A percentile compares a stretch with the other conserved stretches of the same genome.
phyloP scores from a whole-genome alignment of 1,140 invertebrate species.

The Cydia amplana region DNA sequence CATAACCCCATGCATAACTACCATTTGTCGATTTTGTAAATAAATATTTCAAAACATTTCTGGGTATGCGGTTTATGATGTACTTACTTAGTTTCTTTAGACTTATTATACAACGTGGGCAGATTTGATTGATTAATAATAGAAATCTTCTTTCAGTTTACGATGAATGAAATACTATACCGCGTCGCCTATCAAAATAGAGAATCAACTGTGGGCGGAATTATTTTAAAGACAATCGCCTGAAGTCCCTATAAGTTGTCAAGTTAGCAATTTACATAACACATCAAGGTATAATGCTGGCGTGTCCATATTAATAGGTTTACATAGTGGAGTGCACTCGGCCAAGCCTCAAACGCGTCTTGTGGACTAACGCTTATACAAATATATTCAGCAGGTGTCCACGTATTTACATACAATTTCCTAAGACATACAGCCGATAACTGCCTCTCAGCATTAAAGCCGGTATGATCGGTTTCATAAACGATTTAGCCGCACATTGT shows the following conservation, averaged over 20 bases:
- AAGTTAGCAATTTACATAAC: slow-evolving; percentile 66
- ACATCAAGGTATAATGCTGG: slow-evolving; percentile 55
- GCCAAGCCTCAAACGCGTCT: slow-evolving; percentile 61
- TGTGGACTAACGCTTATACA: slow-evolving; percentile 56
- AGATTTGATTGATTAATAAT: background rate
- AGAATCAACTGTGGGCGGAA: slow-evolving; percentile 30
- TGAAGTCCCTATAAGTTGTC: slow-evolving; percentile 46
- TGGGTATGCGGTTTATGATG: background rate
- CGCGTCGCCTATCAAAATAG: slow-evolving; percentile 6
- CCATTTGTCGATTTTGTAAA: background rate
- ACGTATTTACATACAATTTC: slow-evolving; percentile 78
- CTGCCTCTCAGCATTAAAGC: slow-evolving; percentile 64
- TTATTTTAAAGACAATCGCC: slow-evolving; percentile 35
- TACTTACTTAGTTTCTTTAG: background rate
- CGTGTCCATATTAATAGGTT: slow-evolving; percentile 70
- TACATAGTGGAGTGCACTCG: slow-evolving; percentile 68
- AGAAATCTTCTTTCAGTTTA: slow-evolving; percentile 1
- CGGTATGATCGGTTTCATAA: slow-evolving; percentile 62
- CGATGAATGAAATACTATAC: slow-evolving; percentile 8
- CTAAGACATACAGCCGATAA: slow-evolving; percentile 63
- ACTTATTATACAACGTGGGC: background rate
- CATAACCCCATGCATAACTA: background rate
- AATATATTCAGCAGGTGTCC: slow-evolving; percentile 79
- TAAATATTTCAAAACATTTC: background rate
- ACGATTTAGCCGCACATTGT: slow-evolving; percentile 33